A percentile compares a stretch with the other conserved stretches of the same genome.
These are phyloP conservation scores for Petrocephalus zakoni DNA, from an alignment of 2,113 vertebrate genomes.

Conservation along the genomic window DNA sequence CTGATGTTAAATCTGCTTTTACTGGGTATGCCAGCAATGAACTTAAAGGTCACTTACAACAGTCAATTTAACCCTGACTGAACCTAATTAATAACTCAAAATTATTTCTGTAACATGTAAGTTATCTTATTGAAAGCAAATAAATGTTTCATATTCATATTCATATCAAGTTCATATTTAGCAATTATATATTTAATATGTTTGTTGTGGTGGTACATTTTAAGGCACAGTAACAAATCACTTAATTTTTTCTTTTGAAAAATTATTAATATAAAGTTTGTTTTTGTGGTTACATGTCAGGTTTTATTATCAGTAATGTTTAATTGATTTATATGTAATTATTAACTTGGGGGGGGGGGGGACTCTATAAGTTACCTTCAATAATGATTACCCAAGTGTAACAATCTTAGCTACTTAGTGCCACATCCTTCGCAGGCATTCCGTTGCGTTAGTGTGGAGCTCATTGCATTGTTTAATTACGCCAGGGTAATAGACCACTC, in stretches of 20 bases:
- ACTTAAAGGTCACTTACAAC: no score
- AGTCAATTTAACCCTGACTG: no score
- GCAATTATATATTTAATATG: no score
- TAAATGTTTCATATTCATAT: no score
- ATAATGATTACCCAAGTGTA: slow-evolving; percentile 53
- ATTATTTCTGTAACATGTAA: not conserved
- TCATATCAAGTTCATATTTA: not conserved
- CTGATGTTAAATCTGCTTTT: no score
- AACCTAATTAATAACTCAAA: not conserved
- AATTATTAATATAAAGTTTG: not conserved
- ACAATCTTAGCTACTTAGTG: slow-evolving; percentile 27
- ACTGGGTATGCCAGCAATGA: no score
- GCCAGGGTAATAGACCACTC: slow-evolving; percentile 63
- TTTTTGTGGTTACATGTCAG: not conserved
- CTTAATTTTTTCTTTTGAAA: no score
- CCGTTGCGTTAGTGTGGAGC: slow-evolving; percentile 58
- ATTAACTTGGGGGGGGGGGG: no score
- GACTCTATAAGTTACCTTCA: no score
- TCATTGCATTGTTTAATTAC: slow-evolving; percentile 69
- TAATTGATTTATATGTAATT: no score
- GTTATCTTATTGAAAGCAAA: not conserved
- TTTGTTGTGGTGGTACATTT: not conserved
- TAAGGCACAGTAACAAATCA: no score
- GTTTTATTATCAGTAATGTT: slow-evolving; percentile 30
- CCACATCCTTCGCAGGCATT: slow-evolving; percentile 46